Percentiles rank a stretch among this genome's conserved stretches.
Conservation (phyloP, 2,797 vertebrate species). For the Chrysocyon brachyurus region DNA sequence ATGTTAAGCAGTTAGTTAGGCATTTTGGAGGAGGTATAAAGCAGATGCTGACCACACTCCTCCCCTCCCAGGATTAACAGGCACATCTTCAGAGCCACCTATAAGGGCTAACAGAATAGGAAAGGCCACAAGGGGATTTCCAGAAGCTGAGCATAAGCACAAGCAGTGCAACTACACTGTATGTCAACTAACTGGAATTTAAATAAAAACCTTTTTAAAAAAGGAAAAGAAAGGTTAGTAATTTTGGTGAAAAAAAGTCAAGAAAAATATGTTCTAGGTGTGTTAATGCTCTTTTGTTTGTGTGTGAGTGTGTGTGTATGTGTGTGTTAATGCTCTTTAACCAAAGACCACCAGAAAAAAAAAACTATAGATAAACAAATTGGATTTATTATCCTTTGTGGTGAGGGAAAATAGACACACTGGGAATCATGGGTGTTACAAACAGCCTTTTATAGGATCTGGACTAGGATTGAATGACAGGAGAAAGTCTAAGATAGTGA, state of each 20-base stretch:
- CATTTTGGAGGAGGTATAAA: neutral
- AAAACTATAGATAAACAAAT: neutral
- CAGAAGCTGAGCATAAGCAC: neutral
- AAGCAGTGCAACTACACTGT: neutral
- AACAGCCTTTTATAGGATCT: neutral
- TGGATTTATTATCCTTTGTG: neutral
- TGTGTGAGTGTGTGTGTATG: too few relatives aligned
- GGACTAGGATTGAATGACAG: neutral
- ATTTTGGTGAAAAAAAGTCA: conserved; percentile 44
- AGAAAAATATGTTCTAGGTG: neutral
- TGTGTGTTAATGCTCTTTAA: neutral
- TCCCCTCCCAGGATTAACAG: neutral
- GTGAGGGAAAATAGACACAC: neutral
- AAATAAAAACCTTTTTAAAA: neutral
- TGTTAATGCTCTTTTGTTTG: neutral
- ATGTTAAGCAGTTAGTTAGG: neutral
- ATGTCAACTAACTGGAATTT: neutral
- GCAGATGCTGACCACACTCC: neutral
- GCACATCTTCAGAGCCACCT: neutral
- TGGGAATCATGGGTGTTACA: neutral
- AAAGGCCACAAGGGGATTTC: neutral
- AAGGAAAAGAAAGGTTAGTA: neutral
- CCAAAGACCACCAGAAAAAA: neutral
- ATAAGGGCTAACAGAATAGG: neutral
- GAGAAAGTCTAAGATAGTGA: neutral